Conservation (phyloP, 2,113 vertebrate genomes). For the Centropus unirufus region DNA sequence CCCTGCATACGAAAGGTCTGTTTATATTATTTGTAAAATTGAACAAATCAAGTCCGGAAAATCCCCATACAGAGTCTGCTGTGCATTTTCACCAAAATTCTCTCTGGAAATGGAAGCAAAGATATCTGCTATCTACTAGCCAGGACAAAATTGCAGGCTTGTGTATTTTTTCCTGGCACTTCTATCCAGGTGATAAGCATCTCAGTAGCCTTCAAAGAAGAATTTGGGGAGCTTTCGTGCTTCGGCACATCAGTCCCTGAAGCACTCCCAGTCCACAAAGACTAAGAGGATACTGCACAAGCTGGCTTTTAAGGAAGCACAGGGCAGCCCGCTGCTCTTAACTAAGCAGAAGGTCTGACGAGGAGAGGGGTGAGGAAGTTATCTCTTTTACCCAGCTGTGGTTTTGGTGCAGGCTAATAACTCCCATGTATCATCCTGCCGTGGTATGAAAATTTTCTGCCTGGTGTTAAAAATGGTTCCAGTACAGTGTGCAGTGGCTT, state of each 20-base stretch:
- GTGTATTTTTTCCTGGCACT: not conserved
- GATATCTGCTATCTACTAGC: not conserved
- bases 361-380: slow-evolving; percentile 68
- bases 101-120: not conserved
- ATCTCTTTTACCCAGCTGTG: slow-evolving; percentile 80
- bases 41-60: not conserved
- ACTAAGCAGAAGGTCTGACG: slow-evolving; percentile 8
- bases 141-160: not conserved
- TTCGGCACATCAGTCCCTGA: not conserved
- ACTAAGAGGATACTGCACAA: not conserved
- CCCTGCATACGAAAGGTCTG: not conserved
- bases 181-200: not conserved
- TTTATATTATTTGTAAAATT: slow-evolving; percentile 37
- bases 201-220: not conserved
- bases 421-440: slow-evolving; percentile 84
- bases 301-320: slow-evolving; percentile 31
- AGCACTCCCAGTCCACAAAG: not conserved
- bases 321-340: not conserved
- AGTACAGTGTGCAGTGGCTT: slow-evolving; percentile 34
- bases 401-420: slow-evolving; percentile 80
- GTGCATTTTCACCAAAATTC: not conserved
- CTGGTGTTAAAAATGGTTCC: slow-evolving; percentile 77
- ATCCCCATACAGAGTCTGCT: not conserved
- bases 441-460: slow-evolving; percentile 66
- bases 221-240: not conserved